Conservation (phyloP, 2,888 invertebrate genomes). For the Anodontia alba region DNA sequence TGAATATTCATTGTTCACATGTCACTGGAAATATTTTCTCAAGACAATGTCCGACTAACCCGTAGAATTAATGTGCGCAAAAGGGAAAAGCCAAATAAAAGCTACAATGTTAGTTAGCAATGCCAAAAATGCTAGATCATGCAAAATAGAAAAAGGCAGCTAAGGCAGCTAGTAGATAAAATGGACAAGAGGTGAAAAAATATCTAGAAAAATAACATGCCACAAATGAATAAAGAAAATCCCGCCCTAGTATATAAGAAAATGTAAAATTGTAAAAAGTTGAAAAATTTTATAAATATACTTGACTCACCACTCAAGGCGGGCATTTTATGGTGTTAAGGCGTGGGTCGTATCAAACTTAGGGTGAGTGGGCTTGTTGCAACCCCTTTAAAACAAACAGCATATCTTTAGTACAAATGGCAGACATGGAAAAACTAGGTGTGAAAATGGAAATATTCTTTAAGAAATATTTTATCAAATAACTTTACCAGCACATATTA, state of each 20-base stretch:
- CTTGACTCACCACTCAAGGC: conserved; percentile 49
- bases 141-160: conserved; percentile 20
- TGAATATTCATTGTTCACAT: too few relatives aligned
- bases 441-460: too few relatives aligned
- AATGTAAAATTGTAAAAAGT: conserved; percentile 39
- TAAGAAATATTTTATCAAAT: too few relatives aligned
- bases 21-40: too few relatives aligned
- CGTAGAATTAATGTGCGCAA: not conserved
- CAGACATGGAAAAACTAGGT: not conserved
- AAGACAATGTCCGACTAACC: too few relatives aligned
- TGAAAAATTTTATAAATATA: conserved; percentile 36
- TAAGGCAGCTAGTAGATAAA: conserved; percentile 13
- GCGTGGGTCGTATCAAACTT: conserved; percentile 56
- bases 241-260: conserved; percentile 23
- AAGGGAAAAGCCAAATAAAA: not conserved
- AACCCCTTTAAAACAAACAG: conserved; percentile 49
- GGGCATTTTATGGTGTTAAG: conserved; percentile 43
- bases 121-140: conserved; percentile 8
- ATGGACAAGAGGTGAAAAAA: conserved; percentile 12
- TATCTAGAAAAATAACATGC: conserved; percentile 25
- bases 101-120: conserved; percentile 13
- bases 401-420: not conserved
- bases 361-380: conserved; percentile 54
- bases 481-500: too few relatives aligned
- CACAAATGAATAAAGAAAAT: conserved; percentile 23